A percentile compares a stretch with the other conserved stretches of the same genome.
These are phyloP conservation scores for Climacteris rufus DNA, from an alignment of 2,113 vertebrate species.

Conservation along the genomic window DNA sequence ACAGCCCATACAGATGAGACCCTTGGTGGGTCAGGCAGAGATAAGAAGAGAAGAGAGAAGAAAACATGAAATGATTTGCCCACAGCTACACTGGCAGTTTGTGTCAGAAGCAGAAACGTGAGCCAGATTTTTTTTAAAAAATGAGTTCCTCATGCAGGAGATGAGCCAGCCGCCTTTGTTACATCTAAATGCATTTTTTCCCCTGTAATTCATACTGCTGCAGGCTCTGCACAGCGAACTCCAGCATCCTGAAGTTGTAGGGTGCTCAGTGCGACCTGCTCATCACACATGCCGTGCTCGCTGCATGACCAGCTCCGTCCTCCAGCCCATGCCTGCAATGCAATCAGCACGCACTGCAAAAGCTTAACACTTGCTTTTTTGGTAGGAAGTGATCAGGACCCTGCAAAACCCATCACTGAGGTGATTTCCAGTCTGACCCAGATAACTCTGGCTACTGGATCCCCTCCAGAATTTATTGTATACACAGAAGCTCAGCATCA, in stretches of 20 bases:
- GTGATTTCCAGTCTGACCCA: background rate
- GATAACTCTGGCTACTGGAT: background rate
- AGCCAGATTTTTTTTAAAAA: background rate
- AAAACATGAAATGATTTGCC: background rate
- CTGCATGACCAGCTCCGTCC: background rate
- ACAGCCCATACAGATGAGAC: background rate
- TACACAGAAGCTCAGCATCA: background rate
- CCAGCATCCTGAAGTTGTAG: background rate
- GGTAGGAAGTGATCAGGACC: background rate
- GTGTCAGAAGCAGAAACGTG: background rate
- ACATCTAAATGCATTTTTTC: background rate
- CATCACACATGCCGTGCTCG: background rate
- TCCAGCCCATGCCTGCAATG: background rate
- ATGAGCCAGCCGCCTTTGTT: slow-evolving; percentile 39
- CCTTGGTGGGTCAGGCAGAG: background rate
- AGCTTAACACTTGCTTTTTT: background rate
- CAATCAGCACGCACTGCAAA: rapidly evolving
- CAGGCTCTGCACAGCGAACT: background rate
- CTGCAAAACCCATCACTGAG: background rate
- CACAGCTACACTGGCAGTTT: background rate
- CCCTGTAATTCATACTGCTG: background rate
- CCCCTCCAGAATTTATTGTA: background rate
- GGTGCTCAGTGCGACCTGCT: background rate
- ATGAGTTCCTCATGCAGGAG: background rate
- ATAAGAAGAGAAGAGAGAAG: background rate